Conservation (phyloP, 2,113 vertebrate species). For the Phasianus colchicus region DNA sequence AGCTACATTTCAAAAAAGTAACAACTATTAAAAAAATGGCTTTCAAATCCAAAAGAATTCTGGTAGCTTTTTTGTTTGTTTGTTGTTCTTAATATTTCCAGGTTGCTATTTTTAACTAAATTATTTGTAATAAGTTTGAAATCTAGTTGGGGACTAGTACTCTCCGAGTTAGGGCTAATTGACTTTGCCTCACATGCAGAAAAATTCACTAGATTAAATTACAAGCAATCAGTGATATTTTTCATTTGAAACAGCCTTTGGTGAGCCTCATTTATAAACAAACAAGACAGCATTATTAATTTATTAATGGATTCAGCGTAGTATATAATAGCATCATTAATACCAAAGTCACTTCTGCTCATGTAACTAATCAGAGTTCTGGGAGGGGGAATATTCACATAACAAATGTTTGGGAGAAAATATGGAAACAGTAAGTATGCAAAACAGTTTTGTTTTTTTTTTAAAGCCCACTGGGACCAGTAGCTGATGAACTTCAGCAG, state of each 20-base stretch:
- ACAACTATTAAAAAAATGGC: not conserved
- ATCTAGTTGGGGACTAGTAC: constrained; percentile 61
- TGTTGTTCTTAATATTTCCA: constrained; percentile 9
- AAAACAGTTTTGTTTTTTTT: not conserved
- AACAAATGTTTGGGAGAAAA: constrained; percentile 57
- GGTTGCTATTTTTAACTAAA: constrained; percentile 58
- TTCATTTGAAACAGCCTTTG: constrained; percentile 71
- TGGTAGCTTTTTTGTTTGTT: not conserved
- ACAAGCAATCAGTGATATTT: constrained; percentile 68
- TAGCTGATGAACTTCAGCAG: fast-evolving
- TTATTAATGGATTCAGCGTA: constrained; percentile 76
- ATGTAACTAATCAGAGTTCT: constrained; percentile 71
- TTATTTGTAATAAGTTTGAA: constrained; percentile 49
- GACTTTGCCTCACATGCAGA: constrained; percentile 66
- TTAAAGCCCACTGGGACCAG: not conserved
- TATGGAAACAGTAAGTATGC: not conserved
- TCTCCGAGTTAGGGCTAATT: constrained; percentile 68
- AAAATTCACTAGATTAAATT: constrained; percentile 77
- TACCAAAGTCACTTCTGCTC: constrained; percentile 71
- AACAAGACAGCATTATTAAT: constrained; percentile 72
- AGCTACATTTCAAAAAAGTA: not conserved
- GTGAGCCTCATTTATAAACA: constrained; percentile 72
- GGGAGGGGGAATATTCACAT: constrained; percentile 43
- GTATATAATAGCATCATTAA: constrained; percentile 72
- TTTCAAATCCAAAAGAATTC: not conserved